Percentiles rank a stretch among this genome's conserved stretches.
Evolutionary conservation across 2,797 vertebrate species (phyloP).

Genomic region (Arrhamphus sclerolepis): DNA sequence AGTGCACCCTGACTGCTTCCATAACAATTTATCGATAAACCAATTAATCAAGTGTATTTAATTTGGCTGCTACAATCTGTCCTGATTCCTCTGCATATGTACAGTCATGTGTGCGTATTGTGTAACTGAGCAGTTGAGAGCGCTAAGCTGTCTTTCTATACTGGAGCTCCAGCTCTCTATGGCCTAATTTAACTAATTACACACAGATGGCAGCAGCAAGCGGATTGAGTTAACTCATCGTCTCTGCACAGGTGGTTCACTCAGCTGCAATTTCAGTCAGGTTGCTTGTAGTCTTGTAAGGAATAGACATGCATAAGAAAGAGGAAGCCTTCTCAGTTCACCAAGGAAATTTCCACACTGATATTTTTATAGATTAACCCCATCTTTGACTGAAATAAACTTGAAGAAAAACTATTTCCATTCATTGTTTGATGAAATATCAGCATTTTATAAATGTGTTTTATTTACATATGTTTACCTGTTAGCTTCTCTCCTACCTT

Average conservation of each 20-base stretch:
- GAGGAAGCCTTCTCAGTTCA: constrained; percentile 16
- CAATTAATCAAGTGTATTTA: too few relatives aligned
- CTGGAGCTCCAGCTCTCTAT: constrained; percentile 47
- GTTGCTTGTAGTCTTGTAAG: constrained; percentile 42
- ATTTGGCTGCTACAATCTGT: too few relatives aligned
- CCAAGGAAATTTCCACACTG: constrained; percentile 13
- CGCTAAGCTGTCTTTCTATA: constrained; percentile 53
- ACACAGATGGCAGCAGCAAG: constrained; percentile 70
- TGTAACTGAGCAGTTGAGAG: constrained; percentile 24
- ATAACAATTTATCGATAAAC: too few relatives aligned
- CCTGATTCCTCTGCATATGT: not conserved
- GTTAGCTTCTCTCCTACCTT: too few relatives aligned
- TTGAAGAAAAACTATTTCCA: not conserved
- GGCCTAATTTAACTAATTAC: constrained; percentile 69
- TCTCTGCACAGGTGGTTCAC: constrained; percentile 68
- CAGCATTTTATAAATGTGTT: too few relatives aligned
- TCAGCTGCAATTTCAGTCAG: constrained; percentile 56
- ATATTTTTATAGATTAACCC: constrained; percentile 6
- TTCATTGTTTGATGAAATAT: not conserved
- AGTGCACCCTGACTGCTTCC: too few relatives aligned
- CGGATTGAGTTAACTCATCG: constrained; percentile 58
- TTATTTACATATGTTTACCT: too few relatives aligned
- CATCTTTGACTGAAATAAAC: not conserved
- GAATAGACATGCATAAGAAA: constrained; percentile 30
- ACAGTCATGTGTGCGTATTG: not conserved